phyloP scores from a whole-genome alignment of 2,888 invertebrate genomes.

The Colletes collaris region DNA sequence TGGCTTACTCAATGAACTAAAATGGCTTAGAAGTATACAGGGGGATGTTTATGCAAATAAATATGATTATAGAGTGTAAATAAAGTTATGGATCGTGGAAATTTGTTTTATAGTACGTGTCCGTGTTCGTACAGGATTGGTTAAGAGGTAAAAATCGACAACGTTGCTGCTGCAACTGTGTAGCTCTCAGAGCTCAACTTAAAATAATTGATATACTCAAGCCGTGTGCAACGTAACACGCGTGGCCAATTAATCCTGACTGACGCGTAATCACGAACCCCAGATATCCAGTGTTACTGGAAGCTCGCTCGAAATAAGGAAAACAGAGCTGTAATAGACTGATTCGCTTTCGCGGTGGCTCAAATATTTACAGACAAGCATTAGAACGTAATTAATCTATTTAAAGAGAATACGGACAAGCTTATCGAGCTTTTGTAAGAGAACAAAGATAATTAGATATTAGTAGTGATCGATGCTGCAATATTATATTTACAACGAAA shows the following conservation, averaged over 20 bases:
- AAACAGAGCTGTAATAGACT: constrained; percentile 1
- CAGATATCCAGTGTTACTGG: constrained; percentile 9
- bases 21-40: too few species aligned
- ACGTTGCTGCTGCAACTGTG: too few species aligned
- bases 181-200: too few species aligned
- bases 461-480: constrained; percentile 14
- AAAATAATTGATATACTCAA: background rate
- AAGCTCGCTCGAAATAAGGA: constrained; percentile 14
- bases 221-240: background rate
- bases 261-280: constrained; percentile 28
- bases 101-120: too few species aligned
- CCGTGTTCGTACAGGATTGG: too few species aligned
- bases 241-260: constrained; percentile 39
- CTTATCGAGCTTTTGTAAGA: constrained; percentile 1
- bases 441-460: constrained; percentile 42
- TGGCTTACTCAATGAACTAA: too few species aligned
- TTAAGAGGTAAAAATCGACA: too few species aligned
- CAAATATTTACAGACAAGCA: constrained; percentile 48
- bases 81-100: too few species aligned
- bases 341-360: constrained; percentile 28
- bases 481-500: constrained; percentile 30
- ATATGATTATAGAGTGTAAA: too few species aligned
- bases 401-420: constrained; percentile 47
- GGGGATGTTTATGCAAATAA: too few species aligned
- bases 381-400: constrained; percentile 56